Conservation (phyloP, 2,113 vertebrate species). For the Petromus typicus region DNA sequence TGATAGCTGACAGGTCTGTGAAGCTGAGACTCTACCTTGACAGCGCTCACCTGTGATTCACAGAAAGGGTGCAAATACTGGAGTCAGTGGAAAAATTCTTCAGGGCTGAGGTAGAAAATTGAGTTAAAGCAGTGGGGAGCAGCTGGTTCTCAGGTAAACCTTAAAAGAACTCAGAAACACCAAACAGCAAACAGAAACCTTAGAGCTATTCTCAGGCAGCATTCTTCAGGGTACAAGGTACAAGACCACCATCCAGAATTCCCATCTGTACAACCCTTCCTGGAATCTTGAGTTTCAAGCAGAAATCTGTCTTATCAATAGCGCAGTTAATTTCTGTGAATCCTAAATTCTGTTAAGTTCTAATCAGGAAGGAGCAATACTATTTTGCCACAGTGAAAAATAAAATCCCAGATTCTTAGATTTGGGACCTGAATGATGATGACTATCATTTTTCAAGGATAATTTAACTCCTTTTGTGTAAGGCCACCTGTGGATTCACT, state of each 20-base stretch:
- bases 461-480: constrained; percentile 8
- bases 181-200: neutral
- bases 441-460: neutral
- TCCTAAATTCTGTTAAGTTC: constrained; percentile 27
- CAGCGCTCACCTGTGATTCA: neutral
- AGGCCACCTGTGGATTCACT: neutral
- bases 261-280: neutral
- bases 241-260: neutral
- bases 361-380: neutral
- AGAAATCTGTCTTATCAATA: constrained; percentile 32
- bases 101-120: neutral
- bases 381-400: neutral
- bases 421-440: neutral
- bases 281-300: neutral
- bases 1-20: neutral
- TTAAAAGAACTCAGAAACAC: neutral
- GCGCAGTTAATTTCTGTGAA: neutral
- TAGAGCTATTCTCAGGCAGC: neutral
- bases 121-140: neutral
- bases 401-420: neutral
- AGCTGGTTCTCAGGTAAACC: neutral
- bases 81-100: neutral
- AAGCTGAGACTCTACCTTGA: neutral
- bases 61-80: neutral
- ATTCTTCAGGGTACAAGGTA: neutral